Evolutionary conservation across 1,140 invertebrate genomes (phyloP).

Genomic region (Nylanderia fulva): DNA sequence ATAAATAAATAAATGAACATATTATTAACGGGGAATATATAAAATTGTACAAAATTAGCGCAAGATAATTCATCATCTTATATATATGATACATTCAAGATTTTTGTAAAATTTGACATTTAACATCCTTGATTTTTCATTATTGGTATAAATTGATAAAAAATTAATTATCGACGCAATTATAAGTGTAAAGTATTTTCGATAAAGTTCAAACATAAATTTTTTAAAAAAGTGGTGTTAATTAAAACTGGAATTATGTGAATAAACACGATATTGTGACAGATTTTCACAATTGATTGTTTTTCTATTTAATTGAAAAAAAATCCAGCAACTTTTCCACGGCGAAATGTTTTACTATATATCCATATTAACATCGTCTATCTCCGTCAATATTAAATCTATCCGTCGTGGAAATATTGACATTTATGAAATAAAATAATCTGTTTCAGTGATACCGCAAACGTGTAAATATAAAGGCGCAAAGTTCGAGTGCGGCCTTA

Average conservation of each 20-base stretch:
- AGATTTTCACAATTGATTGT: not conserved
- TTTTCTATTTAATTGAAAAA: not conserved
- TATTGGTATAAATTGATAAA: not conserved
- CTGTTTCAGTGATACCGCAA: slow-evolving; percentile 95
- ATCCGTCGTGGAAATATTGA: not conserved
- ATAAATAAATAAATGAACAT: not conserved
- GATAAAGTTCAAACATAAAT: not conserved
- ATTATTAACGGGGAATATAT: not conserved
- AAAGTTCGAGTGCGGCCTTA: slow-evolving; percentile 95
- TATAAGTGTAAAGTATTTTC: not conserved
- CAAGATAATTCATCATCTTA: not conserved
- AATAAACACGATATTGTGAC: not conserved
- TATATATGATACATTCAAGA: not conserved
- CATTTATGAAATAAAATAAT: slow-evolving; percentile 5
- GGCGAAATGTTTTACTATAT: not conserved
- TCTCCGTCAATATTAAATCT: not conserved
- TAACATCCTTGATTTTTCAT: not conserved
- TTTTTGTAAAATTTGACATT: not conserved
- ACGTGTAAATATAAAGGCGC: slow-evolving; percentile 95
- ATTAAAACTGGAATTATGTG: not conserved
- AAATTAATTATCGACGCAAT: not conserved
- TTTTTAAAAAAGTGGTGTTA: not conserved
- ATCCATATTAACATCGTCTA: not conserved
- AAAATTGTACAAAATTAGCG: not conserved
- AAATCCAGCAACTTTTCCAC: not conserved